Conservation (phyloP, 2,797 vertebrate species). For the Sternotherus odoratus region DNA sequence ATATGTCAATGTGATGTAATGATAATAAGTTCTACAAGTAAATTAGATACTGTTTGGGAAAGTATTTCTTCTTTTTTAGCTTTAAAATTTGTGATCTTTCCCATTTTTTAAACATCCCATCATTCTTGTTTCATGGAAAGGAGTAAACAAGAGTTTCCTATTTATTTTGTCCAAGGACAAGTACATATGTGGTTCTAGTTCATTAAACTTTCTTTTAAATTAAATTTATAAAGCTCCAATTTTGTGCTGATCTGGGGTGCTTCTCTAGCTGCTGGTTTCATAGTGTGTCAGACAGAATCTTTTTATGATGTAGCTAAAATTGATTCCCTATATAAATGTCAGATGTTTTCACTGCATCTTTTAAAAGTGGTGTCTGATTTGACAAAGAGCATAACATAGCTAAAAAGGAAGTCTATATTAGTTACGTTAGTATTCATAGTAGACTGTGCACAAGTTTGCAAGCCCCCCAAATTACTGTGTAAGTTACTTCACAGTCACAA, state of each 20-base stretch:
- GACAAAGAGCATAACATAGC: background rate
- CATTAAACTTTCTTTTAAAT: background rate
- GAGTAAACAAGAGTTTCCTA: background rate
- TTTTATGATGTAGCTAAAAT: background rate
- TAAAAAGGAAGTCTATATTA: background rate
- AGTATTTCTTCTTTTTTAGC: background rate
- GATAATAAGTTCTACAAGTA: background rate
- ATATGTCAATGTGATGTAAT: background rate
- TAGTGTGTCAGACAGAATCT: background rate
- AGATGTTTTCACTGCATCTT: background rate
- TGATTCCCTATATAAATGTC: background rate
- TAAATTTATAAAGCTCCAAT: background rate
- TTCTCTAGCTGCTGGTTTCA: background rate
- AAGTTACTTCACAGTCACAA: background rate
- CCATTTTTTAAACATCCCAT: background rate
- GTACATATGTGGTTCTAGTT: background rate
- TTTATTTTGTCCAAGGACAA: background rate
- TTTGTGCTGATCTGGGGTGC: background rate
- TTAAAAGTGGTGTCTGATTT: background rate
- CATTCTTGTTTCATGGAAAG: background rate
- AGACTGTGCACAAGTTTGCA: background rate
- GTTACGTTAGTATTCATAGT: conserved; percentile 12
- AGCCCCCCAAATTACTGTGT: background rate
- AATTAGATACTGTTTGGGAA: background rate
- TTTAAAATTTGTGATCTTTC: background rate